Evolutionary conservation across 2,888 invertebrate genomes (phyloP), one percentile per base, ranked within the genome.

Genomic region (Saturnia pavonia): DNA sequence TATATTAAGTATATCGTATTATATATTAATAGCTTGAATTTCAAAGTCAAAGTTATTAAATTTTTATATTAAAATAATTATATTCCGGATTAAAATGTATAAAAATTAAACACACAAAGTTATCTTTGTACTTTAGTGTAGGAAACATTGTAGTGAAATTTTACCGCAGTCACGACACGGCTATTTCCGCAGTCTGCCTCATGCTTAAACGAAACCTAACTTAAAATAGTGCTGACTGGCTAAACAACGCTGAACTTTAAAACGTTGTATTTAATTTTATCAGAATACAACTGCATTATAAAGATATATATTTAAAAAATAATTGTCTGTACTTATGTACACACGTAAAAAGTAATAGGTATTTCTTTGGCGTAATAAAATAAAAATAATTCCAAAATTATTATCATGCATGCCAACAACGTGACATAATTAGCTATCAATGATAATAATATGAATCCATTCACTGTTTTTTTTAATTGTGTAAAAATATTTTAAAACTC

Each of bases 81-180:
- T 27, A 60, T 27, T 60, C 14, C 57, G 27, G 57, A 60, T 25
- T 1, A 4, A 12, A 60, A 3, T 54, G 14, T 25, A 27, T 60
- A 60, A 1, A 60, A 60, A 3, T 60, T 27, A 60, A 27, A 60
- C n/a, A 54, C 25, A 40, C 65, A 65, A 9, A 22, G 65, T 40
- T 65, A 65, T 65, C 65, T 65, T 65, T 40, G 40, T 65, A 65
- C 40, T n/a, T 40, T 65, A 40, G n/a, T 65, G 0, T 65, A 19
- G 25, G 11, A 40, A 40, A 65, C 65, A 65, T 40, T 40, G 65
- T 65, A 40, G 40, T 40, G 65, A 65, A 65, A 40, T 65, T 65
- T 40, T 19, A 65, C 65, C 40, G 65, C 65, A 65, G 34, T 65
- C 40, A 65, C 65, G 65, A 65, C 65, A 40, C 40, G 65, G n/a